phyloP scores from a whole-genome alignment of 2,113 vertebrate genomes.

The Periophthalmodon schlosseri region DNA sequence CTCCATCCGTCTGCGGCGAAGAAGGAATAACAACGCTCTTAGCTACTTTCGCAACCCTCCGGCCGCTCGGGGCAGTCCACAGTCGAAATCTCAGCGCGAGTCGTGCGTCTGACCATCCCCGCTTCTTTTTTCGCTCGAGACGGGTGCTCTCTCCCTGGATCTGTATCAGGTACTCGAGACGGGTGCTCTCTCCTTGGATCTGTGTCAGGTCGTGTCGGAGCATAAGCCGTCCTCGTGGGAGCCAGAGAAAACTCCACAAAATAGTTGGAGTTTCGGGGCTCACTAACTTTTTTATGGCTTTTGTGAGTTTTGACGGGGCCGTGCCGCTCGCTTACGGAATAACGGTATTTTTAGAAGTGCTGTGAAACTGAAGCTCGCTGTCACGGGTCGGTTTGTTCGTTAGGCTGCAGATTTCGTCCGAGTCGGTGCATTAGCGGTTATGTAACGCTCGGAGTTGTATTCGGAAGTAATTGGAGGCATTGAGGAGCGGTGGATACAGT shows the following conservation, averaged over 20 bases:
- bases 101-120: slow-evolving; percentile 22
- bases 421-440: slow-evolving; percentile 23
- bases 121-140: slow-evolving; percentile 4
- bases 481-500: too few relatives aligned
- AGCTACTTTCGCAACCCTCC: slow-evolving; percentile 35
- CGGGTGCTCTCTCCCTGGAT: background rate
- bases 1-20: slow-evolving; percentile 66
- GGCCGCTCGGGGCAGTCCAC: slow-evolving; percentile 5
- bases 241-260: slow-evolving; percentile 5
- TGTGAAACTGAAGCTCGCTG: slow-evolving; percentile 33
- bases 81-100: slow-evolving; percentile 6
- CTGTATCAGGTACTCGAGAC: background rate
- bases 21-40: slow-evolving; percentile 28
- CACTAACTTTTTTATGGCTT: slow-evolving; percentile 13
- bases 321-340: slow-evolving; percentile 27
- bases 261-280: slow-evolving; percentile 6
- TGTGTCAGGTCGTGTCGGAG: slow-evolving; percentile 9
- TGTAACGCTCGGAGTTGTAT: slow-evolving; percentile 11
- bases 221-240: slow-evolving; percentile 9
- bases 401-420: slow-evolving; percentile 20
- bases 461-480: slow-evolving; percentile 38
- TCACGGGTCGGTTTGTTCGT: slow-evolving; percentile 36
- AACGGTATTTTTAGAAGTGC: slow-evolving; percentile 35
- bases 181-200: background rate
- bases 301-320: slow-evolving; percentile 28